Conservation (phyloP, 2,888 invertebrate species). For the Girardia tigrina region DNA sequence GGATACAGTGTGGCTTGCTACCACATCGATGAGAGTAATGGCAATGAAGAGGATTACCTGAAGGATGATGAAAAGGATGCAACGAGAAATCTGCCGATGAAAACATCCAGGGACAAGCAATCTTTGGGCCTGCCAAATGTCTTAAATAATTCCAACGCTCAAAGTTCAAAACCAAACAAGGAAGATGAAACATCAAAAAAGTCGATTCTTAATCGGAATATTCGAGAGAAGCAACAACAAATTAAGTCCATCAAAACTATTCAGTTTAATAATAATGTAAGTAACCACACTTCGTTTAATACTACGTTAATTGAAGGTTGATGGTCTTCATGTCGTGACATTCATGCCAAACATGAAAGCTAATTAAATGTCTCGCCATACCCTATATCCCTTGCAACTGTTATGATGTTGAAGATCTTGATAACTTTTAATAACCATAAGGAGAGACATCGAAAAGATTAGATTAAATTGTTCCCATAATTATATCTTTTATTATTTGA, state of each 20-base stretch:
- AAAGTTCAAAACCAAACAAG: not conserved
- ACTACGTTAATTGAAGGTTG: no score
- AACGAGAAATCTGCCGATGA: not conserved
- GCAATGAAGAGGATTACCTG: not conserved
- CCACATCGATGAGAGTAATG: not conserved
- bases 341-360: no score
- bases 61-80: not conserved
- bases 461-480: no score
- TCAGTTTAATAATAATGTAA: not conserved
- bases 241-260: slow-evolving; percentile 13
- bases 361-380: no score
- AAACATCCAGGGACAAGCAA: not conserved
- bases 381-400: no score
- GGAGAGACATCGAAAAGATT: no score
- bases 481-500: no score
- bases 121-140: not conserved
- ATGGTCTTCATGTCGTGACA: no score
- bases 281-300: no score
- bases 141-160: not conserved
- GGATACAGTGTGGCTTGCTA: not conserved
- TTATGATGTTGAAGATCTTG: no score
- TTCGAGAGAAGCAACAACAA: not conserved
- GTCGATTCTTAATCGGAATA: not conserved
- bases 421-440: no score
- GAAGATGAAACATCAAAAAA: not conserved